A percentile compares a stretch with the other conserved stretches of the same genome.
Conservation (phyloP, 2,113 vertebrate genomes). For the Eulemur rufifrons region DNA sequence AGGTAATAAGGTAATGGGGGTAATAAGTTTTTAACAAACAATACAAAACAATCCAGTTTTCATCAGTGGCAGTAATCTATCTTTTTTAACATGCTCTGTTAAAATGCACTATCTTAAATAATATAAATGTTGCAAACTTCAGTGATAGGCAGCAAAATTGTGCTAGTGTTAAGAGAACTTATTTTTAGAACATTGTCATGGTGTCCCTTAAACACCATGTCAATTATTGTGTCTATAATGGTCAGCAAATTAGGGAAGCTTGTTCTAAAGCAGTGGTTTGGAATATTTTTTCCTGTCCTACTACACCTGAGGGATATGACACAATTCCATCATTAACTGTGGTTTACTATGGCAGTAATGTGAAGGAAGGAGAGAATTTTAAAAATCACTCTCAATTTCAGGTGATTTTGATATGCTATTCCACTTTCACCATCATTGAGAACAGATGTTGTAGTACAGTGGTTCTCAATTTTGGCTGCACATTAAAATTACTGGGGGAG, state of each 20-base stretch:
- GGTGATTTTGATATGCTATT: neutral
- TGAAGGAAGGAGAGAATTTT: slow-evolving; percentile 34
- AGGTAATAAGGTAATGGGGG: neutral
- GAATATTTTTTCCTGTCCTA: neutral
- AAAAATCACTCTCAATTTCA: neutral
- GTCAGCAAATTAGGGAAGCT: neutral
- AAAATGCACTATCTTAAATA: neutral
- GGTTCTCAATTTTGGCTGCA: neutral
- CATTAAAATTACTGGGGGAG: neutral
- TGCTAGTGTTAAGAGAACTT: neutral
- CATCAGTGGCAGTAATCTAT: neutral
- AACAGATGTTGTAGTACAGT: neutral
- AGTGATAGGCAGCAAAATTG: neutral
- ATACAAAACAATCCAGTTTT: neutral
- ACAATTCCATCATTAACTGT: neutral
- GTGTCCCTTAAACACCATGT: neutral
- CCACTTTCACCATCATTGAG: neutral
- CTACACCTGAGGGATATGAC: neutral
- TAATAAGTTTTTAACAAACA: slow-evolving; percentile 16
- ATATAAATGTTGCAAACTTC: neutral
- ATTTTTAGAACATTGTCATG: neutral
- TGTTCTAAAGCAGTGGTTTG: neutral
- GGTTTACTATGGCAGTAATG: neutral
- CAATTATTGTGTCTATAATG: neutral
- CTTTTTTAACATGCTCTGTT: neutral